These are phyloP conservation scores for Nymphalis c-album DNA, from an alignment of 2,888 invertebrate genomes.

Conservation along the genomic window DNA sequence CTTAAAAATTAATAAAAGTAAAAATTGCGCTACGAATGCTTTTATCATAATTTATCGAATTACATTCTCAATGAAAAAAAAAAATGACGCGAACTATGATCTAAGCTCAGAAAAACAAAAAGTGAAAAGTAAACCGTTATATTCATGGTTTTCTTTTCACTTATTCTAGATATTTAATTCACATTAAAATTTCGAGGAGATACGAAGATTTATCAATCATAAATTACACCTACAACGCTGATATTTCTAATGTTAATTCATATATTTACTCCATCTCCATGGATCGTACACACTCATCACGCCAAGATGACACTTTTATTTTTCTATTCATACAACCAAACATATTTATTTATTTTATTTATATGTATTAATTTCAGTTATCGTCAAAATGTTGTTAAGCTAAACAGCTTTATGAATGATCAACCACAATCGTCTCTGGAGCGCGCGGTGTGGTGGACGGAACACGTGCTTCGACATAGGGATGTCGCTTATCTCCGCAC, in stretches of 20 bases:
- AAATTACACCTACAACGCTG: slow-evolving; percentile 47
- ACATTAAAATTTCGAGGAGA: slow-evolving; percentile 41
- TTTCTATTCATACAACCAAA: too few species aligned
- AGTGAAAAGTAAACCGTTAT: too few species aligned
- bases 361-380: slow-evolving; percentile 39
- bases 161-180: slow-evolving; percentile 18
- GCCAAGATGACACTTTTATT: too few species aligned
- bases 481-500: slow-evolving; percentile 20
- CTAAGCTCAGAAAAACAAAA: too few species aligned
- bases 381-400: slow-evolving; percentile 32
- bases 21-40: background rate
- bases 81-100: too few species aligned
- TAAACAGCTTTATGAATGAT: slow-evolving; percentile 35
- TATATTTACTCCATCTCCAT: too few species aligned
- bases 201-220: slow-evolving; percentile 55
- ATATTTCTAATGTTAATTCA: too few species aligned
- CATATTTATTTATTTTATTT: too few species aligned
- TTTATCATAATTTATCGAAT: too few species aligned
- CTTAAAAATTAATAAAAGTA: background rate
- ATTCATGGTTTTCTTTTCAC: too few species aligned
- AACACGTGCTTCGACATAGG: slow-evolving; percentile 38
- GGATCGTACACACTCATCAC: too few species aligned
- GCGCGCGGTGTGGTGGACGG: slow-evolving; percentile 42
- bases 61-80: too few species aligned
- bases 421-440: slow-evolving; percentile 37